Evolutionary conservation across 2,888 invertebrate species (phyloP).

Genomic region (Augiades crinisus): DNA sequence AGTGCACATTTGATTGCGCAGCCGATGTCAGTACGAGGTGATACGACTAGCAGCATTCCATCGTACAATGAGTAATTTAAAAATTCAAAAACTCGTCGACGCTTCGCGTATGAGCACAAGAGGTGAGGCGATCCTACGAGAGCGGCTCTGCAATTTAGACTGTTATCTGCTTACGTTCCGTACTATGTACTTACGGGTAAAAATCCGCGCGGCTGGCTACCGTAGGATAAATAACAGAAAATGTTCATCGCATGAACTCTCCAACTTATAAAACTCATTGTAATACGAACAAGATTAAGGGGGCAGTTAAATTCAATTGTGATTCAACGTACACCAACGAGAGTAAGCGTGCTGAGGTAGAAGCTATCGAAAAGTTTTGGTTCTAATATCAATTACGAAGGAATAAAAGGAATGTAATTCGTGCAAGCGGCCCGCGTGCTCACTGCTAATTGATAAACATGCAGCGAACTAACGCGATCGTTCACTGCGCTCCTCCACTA

Average conservation of each 20-base stretch:
- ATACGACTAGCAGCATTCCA: conserved; percentile 71
- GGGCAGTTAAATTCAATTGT: conserved; percentile 38
- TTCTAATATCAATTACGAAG: conserved; percentile 54
- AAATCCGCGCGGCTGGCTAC: conserved; percentile 29
- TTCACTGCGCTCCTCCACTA: conserved; percentile 49
- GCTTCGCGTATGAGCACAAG: conserved; percentile 63
- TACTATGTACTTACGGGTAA: conserved; percentile 34
- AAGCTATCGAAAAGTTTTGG: conserved; percentile 43
- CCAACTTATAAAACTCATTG: too few species aligned
- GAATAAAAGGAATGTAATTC: conserved; percentile 44
- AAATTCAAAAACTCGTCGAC: conserved; percentile 82
- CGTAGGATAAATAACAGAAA: conserved; percentile 41
- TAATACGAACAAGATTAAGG: conserved; percentile 41
- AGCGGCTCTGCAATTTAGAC: conserved; percentile 73
- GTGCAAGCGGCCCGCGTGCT: conserved; percentile 38
- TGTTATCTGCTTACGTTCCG: conserved; percentile 65
- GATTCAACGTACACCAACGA: conserved; percentile 34
- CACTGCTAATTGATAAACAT: conserved; percentile 67
- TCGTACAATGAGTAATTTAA: conserved; percentile 82
- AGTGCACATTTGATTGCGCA: conserved; percentile 61
- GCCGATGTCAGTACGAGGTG: conserved; percentile 44
- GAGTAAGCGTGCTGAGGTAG: conserved; percentile 30
- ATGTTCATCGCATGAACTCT: too few species aligned
- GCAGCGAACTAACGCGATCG: conserved; percentile 55
- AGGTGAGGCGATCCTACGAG: conserved; percentile 70